Evolutionary conservation across 53 echinoderm and acorn worm species (phyloP), one percentile per base, ranked within the genome.

Genomic region (Echinometra lucunter): DNA sequence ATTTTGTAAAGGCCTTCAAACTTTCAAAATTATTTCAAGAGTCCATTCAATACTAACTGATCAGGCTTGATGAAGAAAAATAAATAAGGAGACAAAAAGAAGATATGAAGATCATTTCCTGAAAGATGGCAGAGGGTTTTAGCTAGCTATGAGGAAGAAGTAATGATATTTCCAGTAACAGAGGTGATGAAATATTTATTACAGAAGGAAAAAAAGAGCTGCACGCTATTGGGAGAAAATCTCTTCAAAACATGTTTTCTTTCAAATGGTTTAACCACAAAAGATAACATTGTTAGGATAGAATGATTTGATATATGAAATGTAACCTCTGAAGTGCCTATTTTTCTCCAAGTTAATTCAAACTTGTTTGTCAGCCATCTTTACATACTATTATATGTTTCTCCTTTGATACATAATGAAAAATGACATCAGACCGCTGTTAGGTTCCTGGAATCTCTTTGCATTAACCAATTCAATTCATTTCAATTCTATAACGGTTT

Each of bases 241-340:
- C 21, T 4, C 78, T 42, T 6, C 19, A 78, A 40, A 78, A 78
- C 78, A 78, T 78, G 78, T 78, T 78, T 78, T 40, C 78, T 78
- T 42, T 42, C 38, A 19, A 40, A 5, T 4, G 12, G 42, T 78
- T 63, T 7, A 1, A 18, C 42, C 21, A 17, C 17, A 78, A 78
- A 42, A 40, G 78, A 78, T 78, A 35, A 42, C 78, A 78, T 78
- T 78, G 42, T 78, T 78, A 78, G 13, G 0, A 21, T 38, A 72
- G 35, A 35, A 72, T 72, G 35, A 72, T 72, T 30, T 42, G 78
- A 78, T 78, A 42, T 42, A 78, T 78, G 38, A 78, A 78, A 11
- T 34, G 42, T 78, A 19, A 38, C 35, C 78, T 42, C 78, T 19
- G 78, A 78, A 42, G 78, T 40, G 78, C 32, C 3, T 18, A 19